A percentile compares a stretch with the other conserved stretches of the same genome.
phyloP scores from a whole-genome alignment of 2,888 invertebrate genomes.

The Cataglyphis altisquamis region DNA sequence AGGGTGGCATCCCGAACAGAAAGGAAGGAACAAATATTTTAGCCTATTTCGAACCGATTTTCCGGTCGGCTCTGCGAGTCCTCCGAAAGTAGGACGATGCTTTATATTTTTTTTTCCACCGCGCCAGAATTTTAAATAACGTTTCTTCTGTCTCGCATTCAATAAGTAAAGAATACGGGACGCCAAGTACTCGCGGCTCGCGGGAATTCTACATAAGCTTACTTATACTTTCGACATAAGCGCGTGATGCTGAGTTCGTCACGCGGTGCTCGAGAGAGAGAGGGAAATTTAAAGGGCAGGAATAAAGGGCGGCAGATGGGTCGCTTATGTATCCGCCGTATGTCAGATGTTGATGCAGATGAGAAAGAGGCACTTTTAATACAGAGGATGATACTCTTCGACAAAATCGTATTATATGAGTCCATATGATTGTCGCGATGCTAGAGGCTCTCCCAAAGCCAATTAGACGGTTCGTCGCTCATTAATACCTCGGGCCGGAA shows the following conservation, averaged over 20 bases:
- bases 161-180: background rate
- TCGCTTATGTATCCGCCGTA: slow-evolving; percentile 78
- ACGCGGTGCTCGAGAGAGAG: slow-evolving; percentile 24
- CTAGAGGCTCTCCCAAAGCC: slow-evolving; percentile 45
- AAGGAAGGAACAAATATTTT: slow-evolving; percentile 32
- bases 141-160: background rate
- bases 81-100: background rate
- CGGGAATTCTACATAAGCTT: background rate
- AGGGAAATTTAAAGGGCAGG: slow-evolving; percentile 45
- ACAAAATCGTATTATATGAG: slow-evolving; percentile 66
- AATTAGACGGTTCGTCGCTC: slow-evolving; percentile 63
- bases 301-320: slow-evolving; percentile 80
- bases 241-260: slow-evolving; percentile 45
- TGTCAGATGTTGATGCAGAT: slow-evolving; percentile 83
- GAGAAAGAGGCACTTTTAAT: slow-evolving; percentile 77
- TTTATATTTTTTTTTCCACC: background rate
- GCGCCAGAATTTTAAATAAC: background rate
- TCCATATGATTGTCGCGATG: slow-evolving; percentile 58
- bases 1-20: background rate
- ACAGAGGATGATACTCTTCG: slow-evolving; percentile 79
- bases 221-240: background rate
- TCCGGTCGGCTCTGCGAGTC: slow-evolving; percentile 1
- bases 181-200: background rate
- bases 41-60: slow-evolving; percentile 42
- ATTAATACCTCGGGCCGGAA: slow-evolving; percentile 56